phyloP scores from a whole-genome alignment of 2,888 invertebrate species.

The Augochlorella aurata region DNA sequence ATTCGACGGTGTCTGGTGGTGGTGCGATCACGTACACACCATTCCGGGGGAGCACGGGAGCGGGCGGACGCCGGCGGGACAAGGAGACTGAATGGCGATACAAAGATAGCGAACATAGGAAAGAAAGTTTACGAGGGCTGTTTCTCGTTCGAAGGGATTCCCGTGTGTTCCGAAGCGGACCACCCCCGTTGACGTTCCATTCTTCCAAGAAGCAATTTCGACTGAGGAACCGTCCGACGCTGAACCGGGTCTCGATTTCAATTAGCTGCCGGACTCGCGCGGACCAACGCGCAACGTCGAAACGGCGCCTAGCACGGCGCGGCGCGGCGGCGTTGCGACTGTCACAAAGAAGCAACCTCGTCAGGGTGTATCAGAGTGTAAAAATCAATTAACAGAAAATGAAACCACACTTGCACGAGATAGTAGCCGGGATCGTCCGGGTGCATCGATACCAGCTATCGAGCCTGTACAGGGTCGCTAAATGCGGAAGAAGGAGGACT shows the following conservation, averaged over 20 bases:
- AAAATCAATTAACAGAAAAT: constrained; percentile 58
- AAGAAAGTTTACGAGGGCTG: constrained; percentile 56
- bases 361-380: constrained; percentile 52
- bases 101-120: constrained; percentile 55
- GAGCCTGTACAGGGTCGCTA: constrained; percentile 38
- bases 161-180: constrained; percentile 11
- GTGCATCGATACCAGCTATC: constrained; percentile 45
- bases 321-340: constrained; percentile 23
- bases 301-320: too few relatives aligned
- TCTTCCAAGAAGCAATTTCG: neutral
- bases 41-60: neutral
- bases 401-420: constrained; percentile 44
- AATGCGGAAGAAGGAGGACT: constrained; percentile 41
- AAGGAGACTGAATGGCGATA: constrained; percentile 58
- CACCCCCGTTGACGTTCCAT: neutral
- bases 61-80: constrained; percentile 11
- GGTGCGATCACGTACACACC: constrained; percentile 48
- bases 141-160: constrained; percentile 48
- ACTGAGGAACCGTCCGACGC: neutral
- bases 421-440: constrained; percentile 45
- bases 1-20: constrained; percentile 48
- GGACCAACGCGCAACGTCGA: neutral
- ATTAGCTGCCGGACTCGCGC: constrained; percentile 28
- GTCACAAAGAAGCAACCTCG: constrained; percentile 37
- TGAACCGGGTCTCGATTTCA: constrained; percentile 30